Base-by-base conservation (phyloP, 2,113 vertebrate species). In the Lethenteron camtschaticum region DNA sequence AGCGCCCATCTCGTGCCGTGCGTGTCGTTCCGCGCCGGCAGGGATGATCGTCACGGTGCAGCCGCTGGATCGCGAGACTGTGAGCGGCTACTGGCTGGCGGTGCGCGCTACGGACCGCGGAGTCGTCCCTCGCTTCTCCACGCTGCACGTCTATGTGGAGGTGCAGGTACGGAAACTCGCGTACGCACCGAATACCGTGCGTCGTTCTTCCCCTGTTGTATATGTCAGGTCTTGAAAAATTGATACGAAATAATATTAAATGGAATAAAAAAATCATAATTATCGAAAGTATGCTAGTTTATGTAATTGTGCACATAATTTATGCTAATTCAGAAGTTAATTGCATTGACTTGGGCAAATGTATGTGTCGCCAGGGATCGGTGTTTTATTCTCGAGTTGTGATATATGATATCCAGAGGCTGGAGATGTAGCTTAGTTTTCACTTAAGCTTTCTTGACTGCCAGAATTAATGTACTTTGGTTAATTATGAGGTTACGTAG, bases 141-240 rank as follows among this genome's bases (percentile, higher is more conserved):
- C 84, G 3, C 85, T 91, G n/a, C 89, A 96, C 70, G 84, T 96
- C 74, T 96, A 87, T 72, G 76, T 96, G 58, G 90, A 96, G 76
- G 85, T 99, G 68, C 90, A 96, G 74, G 92, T 96, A 0, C 78
- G 95, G 69, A 99, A 99, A 14, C 92, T 96, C 79, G 95, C 73
- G 89, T 87, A 55, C 88, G 89, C 0, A 88, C 92, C 72, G 87
- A 89, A 0, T 79, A 92, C 75, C 95, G 95, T 74, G 85, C 85
- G 68, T 84, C 89, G 3, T 76, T 78, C 0, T 96, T 72, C 77
- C 81, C n/a, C n/a, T n/a, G n/a, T n/a, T n/a, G n/a, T n/a, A n/a
- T n/a, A n/a, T n/a, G n/a, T n/a, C n/a, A n/a, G n/a, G n/a, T n/a
- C n/a, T n/a, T n/a, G n/a, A n/a, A n/a, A n/a, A n/a, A n/a, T n/a